Base-by-base conservation (phyloP, 2,113 vertebrate genomes). In the Bostrychus sinensis region DNA sequence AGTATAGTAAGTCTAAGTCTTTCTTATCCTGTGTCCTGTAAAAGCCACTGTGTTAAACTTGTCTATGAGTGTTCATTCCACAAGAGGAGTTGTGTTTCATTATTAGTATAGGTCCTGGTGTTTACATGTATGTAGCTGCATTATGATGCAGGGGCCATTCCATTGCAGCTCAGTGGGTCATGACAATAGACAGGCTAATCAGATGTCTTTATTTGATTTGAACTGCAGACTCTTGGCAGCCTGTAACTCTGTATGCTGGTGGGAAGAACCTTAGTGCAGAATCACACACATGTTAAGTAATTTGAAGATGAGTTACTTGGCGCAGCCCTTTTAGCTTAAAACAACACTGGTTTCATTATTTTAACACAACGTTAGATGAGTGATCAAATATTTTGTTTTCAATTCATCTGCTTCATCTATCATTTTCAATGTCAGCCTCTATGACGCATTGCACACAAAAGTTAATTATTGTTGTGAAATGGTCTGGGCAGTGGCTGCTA, bases 371-470 rank as follows among this genome's bases (percentile, higher is more conserved):
- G 32, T 45, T 82, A 36, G 48, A 56, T 56, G 67, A 57, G 65
- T 53, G 39, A 69, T 75, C 74, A 89, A 89, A 88, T 86, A 83
- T 89, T 51, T 89, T 87, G 78, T 86, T 81, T 86, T 87, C 67
- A 80, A 75, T 83, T 85, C 72, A 78, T 65, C 64, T 42, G 66
- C 59, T 73, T 63, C 37, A 58, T 60, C 26, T 71, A 70, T 73
- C 48, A 54, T 64, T 69, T 65, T 28, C 48, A 28, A 6, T 51
- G n/a, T 41, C 68, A 32, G 43, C 51, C 43, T 54, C 56, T 34
- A 38, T 57, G 72, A 51, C 39, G 66, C 74, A 34, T 75, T 53
- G 63, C 51, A 57, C 64, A 65, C 7, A 42, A 13, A 2, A 23
- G 41, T 28, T 51, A 64, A 34, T 19, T 20, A 48, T 69, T 57